Percentiles rank a stretch among this genome's conserved stretches.
These are phyloP conservation scores for Hybognathus amarus DNA, from an alignment of 2,797 vertebrate species.

Conservation along the genomic window DNA sequence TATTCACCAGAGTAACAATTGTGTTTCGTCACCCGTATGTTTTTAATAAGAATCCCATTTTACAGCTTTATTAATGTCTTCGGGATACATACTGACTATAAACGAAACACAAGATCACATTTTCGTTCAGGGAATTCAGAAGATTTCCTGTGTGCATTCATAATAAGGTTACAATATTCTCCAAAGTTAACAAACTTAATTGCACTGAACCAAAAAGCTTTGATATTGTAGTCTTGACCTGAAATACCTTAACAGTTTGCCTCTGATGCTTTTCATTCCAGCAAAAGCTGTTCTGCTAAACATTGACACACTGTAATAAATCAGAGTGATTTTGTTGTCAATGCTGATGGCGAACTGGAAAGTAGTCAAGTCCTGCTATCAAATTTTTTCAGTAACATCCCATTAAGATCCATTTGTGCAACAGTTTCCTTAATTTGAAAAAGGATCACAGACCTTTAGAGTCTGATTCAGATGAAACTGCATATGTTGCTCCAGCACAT, in stretches of 20 bases:
- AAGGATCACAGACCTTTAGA: conserved; percentile 32
- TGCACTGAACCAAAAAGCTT: conserved; percentile 28
- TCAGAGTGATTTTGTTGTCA: conserved; percentile 45
- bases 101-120: background rate
- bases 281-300: conserved; percentile 25
- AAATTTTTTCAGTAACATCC: conserved; percentile 11
- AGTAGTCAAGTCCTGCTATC: conserved; percentile 17
- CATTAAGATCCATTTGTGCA: conserved; percentile 44
- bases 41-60: conserved; percentile 1
- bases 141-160: background rate
- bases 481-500: conserved; percentile 29
- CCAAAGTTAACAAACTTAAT: conserved; percentile 8
- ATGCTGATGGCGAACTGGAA: conserved; percentile 39
- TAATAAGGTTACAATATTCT: background rate
- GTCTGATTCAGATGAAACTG: conserved; percentile 2
- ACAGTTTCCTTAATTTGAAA: conserved; percentile 35
- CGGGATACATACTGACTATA: conserved; percentile 3
- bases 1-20: background rate
- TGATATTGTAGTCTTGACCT: conserved; percentile 31
- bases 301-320: conserved; percentile 41
- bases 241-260: conserved; percentile 12
- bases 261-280: conserved; percentile 29
- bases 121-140: conserved; percentile 2
- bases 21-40: background rate
- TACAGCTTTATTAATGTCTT: conserved; percentile 23